Evolutionary conservation across 1,140 invertebrate genomes (phyloP).

Genomic region (Leguminivora glycinivorella): DNA sequence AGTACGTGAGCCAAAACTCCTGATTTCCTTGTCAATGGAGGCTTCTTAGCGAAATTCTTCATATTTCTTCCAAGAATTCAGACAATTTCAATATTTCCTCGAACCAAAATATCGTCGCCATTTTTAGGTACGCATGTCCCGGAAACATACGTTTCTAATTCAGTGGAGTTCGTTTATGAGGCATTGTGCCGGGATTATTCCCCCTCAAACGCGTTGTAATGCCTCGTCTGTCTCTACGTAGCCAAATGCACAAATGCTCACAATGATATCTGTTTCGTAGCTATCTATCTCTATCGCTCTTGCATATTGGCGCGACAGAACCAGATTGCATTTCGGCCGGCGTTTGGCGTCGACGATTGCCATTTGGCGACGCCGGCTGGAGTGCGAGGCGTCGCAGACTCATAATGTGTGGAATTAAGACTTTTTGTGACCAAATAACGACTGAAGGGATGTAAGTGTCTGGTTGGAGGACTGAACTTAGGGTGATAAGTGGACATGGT

Average conservation of each 20-base stretch:
- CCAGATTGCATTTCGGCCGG: too few relatives aligned
- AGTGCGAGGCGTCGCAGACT: neutral
- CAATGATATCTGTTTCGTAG: too few relatives aligned
- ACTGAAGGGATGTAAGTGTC: neutral
- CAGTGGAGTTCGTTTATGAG: neutral
- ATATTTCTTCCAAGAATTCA: neutral
- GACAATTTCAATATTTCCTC: neutral
- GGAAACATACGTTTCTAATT: constrained; percentile 17
- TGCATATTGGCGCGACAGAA: too few relatives aligned
- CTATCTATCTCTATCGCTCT: too few relatives aligned
- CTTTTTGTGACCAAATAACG: constrained; percentile 8
- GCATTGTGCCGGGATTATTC: constrained; percentile 39
- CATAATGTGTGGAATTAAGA: constrained; percentile 10
- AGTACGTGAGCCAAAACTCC: neutral
- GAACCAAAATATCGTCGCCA: constrained; percentile 1
- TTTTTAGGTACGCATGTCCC: neutral
- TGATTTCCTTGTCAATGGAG: neutral
- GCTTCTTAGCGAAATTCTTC: neutral
- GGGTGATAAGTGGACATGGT: constrained; percentile 31
- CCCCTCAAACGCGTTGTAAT: constrained; percentile 45
- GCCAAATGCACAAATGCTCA: too few relatives aligned
- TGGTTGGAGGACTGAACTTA: constrained; percentile 34
- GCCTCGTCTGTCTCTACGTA: too few relatives aligned
- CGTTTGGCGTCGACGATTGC: too few relatives aligned
- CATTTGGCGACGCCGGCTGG: too few relatives aligned